Percentiles rank a stretch among this genome's conserved stretches.
phyloP scores from a whole-genome alignment of 2,888 invertebrate species.

The Maniola hyperantus region DNA sequence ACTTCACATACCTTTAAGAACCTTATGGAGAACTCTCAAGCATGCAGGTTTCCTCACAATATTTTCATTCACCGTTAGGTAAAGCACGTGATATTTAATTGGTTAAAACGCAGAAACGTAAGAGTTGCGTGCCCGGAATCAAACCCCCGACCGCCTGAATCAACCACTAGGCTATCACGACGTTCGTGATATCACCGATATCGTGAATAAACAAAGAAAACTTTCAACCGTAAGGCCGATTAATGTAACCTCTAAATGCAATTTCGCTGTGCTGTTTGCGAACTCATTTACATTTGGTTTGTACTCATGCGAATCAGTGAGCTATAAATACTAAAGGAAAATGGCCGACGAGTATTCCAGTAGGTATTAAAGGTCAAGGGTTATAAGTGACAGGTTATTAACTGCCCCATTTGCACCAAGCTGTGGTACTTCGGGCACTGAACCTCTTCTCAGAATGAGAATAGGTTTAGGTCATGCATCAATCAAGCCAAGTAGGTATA shows the following conservation, averaged over 20 bases:
- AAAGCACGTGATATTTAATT: too few species aligned
- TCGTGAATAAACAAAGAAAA: conserved; percentile 4
- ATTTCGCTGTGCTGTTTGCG: conserved; percentile 17
- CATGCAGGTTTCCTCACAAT: too few species aligned
- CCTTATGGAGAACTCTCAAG: too few species aligned
- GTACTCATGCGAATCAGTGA: conserved; percentile 24
- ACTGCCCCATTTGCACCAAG: not conserved
- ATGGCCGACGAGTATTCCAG: conserved; percentile 22
- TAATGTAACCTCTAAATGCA: conserved; percentile 14
- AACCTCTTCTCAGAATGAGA: too few species aligned
- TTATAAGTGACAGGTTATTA: conserved; percentile 37
- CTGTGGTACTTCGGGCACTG: not conserved
- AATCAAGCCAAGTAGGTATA: too few species aligned
- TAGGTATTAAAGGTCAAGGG: conserved; percentile 39
- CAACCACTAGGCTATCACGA: too few species aligned
- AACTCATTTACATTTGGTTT: conserved; percentile 38
- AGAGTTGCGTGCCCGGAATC: too few species aligned
- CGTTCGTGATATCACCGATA: not conserved
- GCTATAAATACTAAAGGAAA: conserved; percentile 20
- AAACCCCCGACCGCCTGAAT: too few species aligned
- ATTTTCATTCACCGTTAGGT: too few species aligned
- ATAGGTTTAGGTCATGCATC: too few species aligned
- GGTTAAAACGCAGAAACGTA: too few species aligned
- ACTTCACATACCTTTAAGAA: too few species aligned
- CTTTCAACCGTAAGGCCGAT: not conserved